Evolutionary conservation across 2,113 vertebrate genomes (phyloP).

Genomic region (Rhegmatorhina hoffmannsi): DNA sequence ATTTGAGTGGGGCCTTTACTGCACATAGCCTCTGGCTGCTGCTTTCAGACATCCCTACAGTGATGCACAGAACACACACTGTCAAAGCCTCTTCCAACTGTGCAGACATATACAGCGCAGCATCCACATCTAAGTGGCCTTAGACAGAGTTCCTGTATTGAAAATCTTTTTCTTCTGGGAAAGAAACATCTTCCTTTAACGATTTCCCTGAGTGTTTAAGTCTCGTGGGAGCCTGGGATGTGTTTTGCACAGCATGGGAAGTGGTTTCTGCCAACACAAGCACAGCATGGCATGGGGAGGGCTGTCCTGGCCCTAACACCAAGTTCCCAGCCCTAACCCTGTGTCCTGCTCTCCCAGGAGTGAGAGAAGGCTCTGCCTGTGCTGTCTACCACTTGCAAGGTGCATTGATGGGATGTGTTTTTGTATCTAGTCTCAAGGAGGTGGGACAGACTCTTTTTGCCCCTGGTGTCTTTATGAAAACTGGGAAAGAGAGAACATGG

Average conservation of each 20-base stretch:
- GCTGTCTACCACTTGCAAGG: neutral
- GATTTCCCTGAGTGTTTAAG: neutral
- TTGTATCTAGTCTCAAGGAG: neutral
- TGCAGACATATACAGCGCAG: neutral
- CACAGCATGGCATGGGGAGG: neutral
- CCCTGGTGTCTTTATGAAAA: neutral
- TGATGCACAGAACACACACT: neutral
- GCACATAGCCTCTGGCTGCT: neutral
- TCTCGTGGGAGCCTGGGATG: neutral
- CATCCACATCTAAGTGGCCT: neutral
- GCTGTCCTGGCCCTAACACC: neutral
- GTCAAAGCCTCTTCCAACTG: neutral
- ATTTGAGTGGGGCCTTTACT: neutral
- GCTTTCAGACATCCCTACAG: neutral
- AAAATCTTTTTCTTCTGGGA: slow-evolving; percentile 2
- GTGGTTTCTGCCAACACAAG: neutral
- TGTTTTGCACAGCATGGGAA: neutral
- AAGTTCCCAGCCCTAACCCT: neutral
- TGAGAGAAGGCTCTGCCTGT: neutral
- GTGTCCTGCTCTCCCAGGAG: accelerated
- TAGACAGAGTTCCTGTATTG: neutral
- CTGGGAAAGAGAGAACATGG: neutral
- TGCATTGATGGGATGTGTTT: neutral
- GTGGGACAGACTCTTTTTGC: neutral
- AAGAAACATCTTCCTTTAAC: neutral